Evolutionary conservation across 2,797 vertebrate genomes (phyloP).

Genomic region (Tympanoctomys barrerae): DNA sequence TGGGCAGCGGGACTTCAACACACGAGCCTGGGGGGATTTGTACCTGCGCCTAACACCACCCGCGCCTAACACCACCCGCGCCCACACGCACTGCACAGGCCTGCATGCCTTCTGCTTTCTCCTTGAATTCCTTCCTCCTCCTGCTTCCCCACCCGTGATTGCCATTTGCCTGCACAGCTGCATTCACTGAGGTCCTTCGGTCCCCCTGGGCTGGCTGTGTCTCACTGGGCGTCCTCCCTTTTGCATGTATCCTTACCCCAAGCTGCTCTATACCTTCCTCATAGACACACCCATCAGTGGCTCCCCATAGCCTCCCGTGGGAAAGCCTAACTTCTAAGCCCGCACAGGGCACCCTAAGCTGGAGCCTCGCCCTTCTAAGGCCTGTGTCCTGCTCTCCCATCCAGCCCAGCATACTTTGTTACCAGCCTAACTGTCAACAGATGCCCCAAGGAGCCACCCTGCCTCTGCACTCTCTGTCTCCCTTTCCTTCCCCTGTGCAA

Average conservation of each 20-base stretch:
- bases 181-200: background rate
- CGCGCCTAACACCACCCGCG: background rate
- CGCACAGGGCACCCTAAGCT: background rate
- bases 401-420: background rate
- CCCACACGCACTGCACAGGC: background rate
- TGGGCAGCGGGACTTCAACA: background rate
- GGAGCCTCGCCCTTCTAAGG: background rate
- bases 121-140: background rate
- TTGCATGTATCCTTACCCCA: background rate
- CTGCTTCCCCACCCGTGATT: background rate
- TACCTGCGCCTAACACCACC: background rate
- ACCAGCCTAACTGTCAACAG: background rate
- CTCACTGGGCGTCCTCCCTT: background rate
- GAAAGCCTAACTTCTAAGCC: background rate
- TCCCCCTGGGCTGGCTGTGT: background rate
- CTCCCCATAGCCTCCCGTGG: background rate
- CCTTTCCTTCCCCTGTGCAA: background rate
- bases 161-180: background rate
- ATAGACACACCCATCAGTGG: background rate
- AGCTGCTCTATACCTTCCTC: background rate
- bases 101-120: background rate
- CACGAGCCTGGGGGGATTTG: background rate
- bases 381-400: rapidly evolving
- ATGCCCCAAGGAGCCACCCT: background rate
- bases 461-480: background rate